Conservation (phyloP, 1,140 invertebrate species). For the Apis laboriosa region DNA sequence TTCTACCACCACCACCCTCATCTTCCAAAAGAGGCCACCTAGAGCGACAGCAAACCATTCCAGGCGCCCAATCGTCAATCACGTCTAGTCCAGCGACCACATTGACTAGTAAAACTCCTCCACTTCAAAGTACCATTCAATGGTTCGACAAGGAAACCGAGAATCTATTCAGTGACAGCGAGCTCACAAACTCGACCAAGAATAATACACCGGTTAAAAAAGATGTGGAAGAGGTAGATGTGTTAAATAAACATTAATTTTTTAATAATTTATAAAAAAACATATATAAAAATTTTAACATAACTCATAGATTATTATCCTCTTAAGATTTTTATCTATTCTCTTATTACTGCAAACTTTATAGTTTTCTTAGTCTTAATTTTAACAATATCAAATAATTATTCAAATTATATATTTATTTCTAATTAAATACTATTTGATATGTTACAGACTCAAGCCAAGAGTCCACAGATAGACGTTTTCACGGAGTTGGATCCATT, state of each 20-base stretch:
- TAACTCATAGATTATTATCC: too few relatives aligned
- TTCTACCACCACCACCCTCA: constrained; percentile 85
- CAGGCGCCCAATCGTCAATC: constrained; percentile 69
- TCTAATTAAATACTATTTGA: not conserved
- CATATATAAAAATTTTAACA: too few relatives aligned
- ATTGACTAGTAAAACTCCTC: constrained; percentile 78
- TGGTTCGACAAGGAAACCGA: constrained; percentile 82
- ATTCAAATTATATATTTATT: not conserved
- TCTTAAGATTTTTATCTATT: too few relatives aligned
- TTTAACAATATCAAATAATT: too few relatives aligned
- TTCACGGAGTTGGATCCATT: constrained; percentile 96
- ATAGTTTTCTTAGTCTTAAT: too few relatives aligned
- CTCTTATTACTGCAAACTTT: too few relatives aligned
- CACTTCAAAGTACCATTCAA: constrained; percentile 73
- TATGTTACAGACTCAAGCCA: constrained; percentile 53
- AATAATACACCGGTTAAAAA: constrained; percentile 64
- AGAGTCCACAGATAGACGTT: constrained; percentile 85
- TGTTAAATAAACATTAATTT: not conserved
- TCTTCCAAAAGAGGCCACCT: constrained; percentile 76
- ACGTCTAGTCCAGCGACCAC: constrained; percentile 77
- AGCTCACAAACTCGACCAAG: constrained; percentile 66
- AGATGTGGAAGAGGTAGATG: constrained; percentile 72
- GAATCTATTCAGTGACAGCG: constrained; percentile 79
- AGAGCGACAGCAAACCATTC: constrained; percentile 76
- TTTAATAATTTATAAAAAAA: not conserved